Evolutionary conservation across 2,888 invertebrate species (phyloP).

Genomic region (Coenonympha glycerion): DNA sequence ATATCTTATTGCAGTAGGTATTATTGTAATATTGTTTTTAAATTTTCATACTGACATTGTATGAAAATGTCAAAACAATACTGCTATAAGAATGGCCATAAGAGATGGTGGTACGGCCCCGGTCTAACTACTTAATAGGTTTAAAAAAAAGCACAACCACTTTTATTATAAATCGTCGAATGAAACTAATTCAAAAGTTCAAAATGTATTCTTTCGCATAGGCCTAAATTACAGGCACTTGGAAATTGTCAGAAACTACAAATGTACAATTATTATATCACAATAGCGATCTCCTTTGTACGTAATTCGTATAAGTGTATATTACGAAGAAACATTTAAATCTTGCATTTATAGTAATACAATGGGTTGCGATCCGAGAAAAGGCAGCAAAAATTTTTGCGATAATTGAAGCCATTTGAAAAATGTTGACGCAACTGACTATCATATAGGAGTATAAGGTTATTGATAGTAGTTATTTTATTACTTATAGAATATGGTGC

Average conservation of each 20-base stretch:
- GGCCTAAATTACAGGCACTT: too few species aligned
- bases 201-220: too few species aligned
- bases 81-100: too few species aligned
- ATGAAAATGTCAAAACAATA: too few species aligned
- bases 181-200: too few species aligned
- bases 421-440: not conserved
- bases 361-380: not conserved
- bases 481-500: not conserved
- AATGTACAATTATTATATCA: not conserved
- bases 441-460: not conserved
- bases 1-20: too few species aligned
- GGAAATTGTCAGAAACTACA: not conserved
- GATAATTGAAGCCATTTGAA: not conserved
- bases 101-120: too few species aligned
- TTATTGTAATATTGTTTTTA: too few species aligned
- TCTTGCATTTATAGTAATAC: slow-evolving; percentile 22
- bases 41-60: too few species aligned
- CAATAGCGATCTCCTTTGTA: slow-evolving; percentile 21
- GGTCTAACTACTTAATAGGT: too few species aligned
- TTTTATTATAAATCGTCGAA: too few species aligned
- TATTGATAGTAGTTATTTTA: not conserved
- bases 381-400: not conserved
- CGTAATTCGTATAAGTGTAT: slow-evolving; percentile 6
- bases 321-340: slow-evolving; percentile 9
- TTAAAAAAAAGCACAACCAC: too few species aligned